Base-by-base conservation (phyloP, 2,113 vertebrate genomes). In the Ia io region DNA sequence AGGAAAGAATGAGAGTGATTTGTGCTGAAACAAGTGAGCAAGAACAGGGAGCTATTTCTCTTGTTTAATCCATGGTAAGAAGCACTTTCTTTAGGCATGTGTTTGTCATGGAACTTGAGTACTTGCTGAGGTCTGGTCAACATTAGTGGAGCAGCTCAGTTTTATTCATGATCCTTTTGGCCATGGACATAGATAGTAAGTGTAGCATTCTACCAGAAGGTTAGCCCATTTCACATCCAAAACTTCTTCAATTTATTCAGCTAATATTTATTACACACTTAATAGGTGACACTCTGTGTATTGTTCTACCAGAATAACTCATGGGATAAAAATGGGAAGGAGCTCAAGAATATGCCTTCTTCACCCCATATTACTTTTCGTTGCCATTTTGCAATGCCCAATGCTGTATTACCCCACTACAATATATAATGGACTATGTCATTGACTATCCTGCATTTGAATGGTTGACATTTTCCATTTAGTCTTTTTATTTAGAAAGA, bases 121-220 rank as follows among this genome's bases (percentile, higher is more conserved):
- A 44, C 20, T 87, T 84, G 6, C n/a, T 40, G 25, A 59, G 17
- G 6, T 90, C 51, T 67, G 28, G 25, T 9, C 30, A 5, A 82
- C 51, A 30, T 65, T 44, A 83, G 10, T 12, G 44, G 37, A 80
- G 13, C 30, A 32, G 13, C 63, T 32, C 30, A 6, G 30, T 65
- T 65, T 32, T 32, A 3, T 59, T 76, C 9, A 1, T 42, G 2
- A n/a, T n/a, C 6, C 18, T 49, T 51, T 25, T 40, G 13, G 84
- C 23, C 25, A 8, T 56, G 59, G 13, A 37, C 5, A 53, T 30
- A 14, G 49, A 4, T 89, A 13, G 14, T 44, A 65, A 14, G 2
- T 9, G 0, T 3, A 8, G 9, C 5, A 28, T 78, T 7, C 8
- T 42, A 44, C 0, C 1, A 8, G 22, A 44, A 25, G 0, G 23